A percentile compares a stretch with the other conserved stretches of the same genome.
phyloP scores from a whole-genome alignment of 2,888 invertebrate genomes.

The Catocala fraxini region DNA sequence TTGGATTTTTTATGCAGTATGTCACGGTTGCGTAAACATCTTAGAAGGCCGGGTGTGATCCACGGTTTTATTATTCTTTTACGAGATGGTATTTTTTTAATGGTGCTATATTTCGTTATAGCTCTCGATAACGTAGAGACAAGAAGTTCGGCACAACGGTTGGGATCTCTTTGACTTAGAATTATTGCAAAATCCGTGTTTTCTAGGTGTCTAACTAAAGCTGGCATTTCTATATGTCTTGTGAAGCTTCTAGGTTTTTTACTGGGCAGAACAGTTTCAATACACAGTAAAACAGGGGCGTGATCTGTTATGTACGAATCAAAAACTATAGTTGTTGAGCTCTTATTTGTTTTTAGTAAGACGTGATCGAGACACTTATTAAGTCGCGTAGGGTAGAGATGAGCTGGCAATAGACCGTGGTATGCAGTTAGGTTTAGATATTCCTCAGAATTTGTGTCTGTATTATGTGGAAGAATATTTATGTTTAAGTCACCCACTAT shows the following conservation, averaged over 20 bases:
- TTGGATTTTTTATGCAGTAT: slow-evolving; percentile 22
- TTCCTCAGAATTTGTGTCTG: background rate
- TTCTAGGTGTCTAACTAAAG: background rate
- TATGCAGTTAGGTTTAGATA: slow-evolving; percentile 4
- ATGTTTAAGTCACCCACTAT: slow-evolving; percentile 5
- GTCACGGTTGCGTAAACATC: slow-evolving; percentile 41
- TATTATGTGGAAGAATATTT: background rate
- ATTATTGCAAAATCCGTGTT: background rate
- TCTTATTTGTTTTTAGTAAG: slow-evolving; percentile 7
- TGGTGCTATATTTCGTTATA: slow-evolving; percentile 9
- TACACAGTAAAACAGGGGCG: slow-evolving; percentile 12
- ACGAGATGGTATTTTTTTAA: slow-evolving; percentile 1
- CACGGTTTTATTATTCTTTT: slow-evolving; percentile 32
- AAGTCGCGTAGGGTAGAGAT: slow-evolving; percentile 24
- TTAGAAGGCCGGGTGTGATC: slow-evolving; percentile 37
- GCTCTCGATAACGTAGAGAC: background rate
- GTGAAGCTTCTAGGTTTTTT: background rate
- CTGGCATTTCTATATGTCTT: too few species aligned
- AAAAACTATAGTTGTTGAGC: slow-evolving; percentile 10
- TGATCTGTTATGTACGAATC: slow-evolving; percentile 34
- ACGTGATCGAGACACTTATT: slow-evolving; percentile 34
- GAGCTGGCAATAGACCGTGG: slow-evolving; percentile 25
- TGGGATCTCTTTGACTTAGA: background rate
- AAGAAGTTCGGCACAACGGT: background rate
- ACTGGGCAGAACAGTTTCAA: background rate